Base-by-base conservation (phyloP, 2,888 invertebrate genomes). In the Sialis lutaria region DNA sequence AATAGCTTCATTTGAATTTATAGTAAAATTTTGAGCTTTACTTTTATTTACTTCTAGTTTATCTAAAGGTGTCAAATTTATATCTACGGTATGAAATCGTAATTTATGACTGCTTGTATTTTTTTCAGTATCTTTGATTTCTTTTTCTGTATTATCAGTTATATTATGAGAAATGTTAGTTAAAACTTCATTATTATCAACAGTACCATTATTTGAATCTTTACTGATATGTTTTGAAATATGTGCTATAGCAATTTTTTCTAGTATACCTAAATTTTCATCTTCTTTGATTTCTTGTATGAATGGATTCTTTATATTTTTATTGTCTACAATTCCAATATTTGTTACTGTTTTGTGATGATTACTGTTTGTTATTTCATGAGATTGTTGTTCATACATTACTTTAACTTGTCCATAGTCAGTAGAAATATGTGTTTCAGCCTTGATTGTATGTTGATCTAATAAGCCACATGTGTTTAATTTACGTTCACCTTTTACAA, bases 401-500 rank as follows among this genome's bases (percentile, higher is more conserved):
- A 75, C 72, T 52, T 68, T 67, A 1, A 73, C 64, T 51, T 58
- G 57, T 34, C 55, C 56, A 59, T 76, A 72, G 53, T 73, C 75
- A 53, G 71, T 67, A 45, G 77, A 72, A 56, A 72, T 61, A 45
- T 72, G 73, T n/a, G 73, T 70, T 44, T 73, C 73, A 53, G 73
- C 69, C 57, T 77, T 80, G 55, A 77, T 74, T 54, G 72, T 70
- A 54, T 77, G 77, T 53, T 77, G 75, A 51, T 86, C 81, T 53
- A 86, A 64, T 52, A 88, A 69, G 3, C 82, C 84, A 62, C 88
- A 89, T 1, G 84, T 85, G 52, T 79, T 73, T 42, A 89, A 65
- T 59, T 79, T 79, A 55, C 77, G 77, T 43, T 82, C 83, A 6
- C 86, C 89, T 64, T 82, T 78, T 0, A 88, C 85, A 2, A 89